Conservation (phyloP, 2,113 vertebrate genomes). For the Trichechus manatus region DNA sequence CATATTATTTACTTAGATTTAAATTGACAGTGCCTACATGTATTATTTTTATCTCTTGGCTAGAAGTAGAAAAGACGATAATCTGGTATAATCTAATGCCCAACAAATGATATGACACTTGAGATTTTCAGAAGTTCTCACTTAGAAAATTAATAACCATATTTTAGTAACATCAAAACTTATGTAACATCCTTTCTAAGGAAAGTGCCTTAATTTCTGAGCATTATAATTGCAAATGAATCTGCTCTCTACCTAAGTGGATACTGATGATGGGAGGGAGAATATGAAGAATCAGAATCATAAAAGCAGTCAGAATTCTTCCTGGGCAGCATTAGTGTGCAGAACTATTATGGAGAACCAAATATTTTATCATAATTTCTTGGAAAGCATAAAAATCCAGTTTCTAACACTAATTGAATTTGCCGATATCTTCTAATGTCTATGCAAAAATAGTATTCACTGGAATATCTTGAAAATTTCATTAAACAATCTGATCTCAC, state of each 20-base stretch:
- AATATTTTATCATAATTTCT: background rate
- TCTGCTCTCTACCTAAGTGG: background rate
- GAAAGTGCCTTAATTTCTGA: background rate
- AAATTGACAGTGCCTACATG: background rate
- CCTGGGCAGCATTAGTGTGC: background rate
- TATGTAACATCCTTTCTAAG: background rate
- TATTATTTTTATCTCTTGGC: conserved; percentile 4
- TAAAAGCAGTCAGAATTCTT: background rate
- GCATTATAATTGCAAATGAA: background rate
- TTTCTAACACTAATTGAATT: background rate
- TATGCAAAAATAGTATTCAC: background rate
- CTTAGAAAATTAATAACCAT: conserved; percentile 8
- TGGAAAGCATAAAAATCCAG: background rate
- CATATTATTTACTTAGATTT: conserved; percentile 37
- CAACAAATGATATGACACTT: background rate
- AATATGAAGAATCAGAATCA: background rate
- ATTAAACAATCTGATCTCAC: background rate
- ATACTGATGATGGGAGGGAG: background rate
- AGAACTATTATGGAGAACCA: background rate
- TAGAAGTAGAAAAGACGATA: conserved; percentile 1
- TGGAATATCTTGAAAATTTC: background rate
- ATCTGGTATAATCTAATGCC: background rate
- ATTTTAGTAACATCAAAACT: conserved; percentile 59
- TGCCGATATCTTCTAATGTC: background rate
- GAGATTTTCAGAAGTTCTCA: conserved; percentile 10